Evolutionary conservation across 2,113 vertebrate species (phyloP).

Genomic region (Neofelis nebulosa): DNA sequence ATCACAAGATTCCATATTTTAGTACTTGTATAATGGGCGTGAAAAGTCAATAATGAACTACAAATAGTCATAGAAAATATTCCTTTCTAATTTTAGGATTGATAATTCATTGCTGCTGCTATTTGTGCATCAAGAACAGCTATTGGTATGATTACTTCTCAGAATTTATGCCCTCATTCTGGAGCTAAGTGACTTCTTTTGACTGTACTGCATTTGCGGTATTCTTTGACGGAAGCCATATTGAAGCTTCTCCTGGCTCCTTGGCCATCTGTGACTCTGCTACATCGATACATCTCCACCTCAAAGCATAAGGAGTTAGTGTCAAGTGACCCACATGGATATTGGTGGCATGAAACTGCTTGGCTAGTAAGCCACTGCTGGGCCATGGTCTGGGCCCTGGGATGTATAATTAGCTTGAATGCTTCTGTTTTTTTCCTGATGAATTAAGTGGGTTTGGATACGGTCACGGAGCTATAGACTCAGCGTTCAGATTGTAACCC

Average conservation of each 20-base stretch:
- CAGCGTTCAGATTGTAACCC: not conserved
- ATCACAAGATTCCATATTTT: conserved; percentile 68
- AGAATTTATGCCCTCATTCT: not conserved
- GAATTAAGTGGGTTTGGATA: not conserved
- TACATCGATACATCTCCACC: not conserved
- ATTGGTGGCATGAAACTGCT: not conserved
- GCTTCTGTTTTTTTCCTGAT: conserved; percentile 32
- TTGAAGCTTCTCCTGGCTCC: not conserved
- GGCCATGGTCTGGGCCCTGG: not conserved
- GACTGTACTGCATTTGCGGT: not conserved
- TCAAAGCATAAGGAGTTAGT: not conserved
- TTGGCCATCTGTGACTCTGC: not conserved
- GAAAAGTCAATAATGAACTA: conserved; percentile 66
- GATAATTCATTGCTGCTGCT: conserved; percentile 44
- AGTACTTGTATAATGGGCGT: conserved; percentile 58
- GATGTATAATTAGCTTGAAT: not conserved
- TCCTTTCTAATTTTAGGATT: conserved; percentile 61
- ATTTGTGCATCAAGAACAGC: conserved; percentile 40
- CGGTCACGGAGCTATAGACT: not conserved
- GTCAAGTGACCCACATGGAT: not conserved
- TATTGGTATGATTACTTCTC: conserved; percentile 25
- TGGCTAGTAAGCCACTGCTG: not conserved
- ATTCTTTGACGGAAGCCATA: conserved; percentile 36
- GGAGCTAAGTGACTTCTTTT: conserved; percentile 22
- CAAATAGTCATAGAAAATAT: conserved; percentile 69